Evolutionary conservation across 2,113 vertebrate species (phyloP).

Genomic region (Onychostruthus taczanowskii): DNA sequence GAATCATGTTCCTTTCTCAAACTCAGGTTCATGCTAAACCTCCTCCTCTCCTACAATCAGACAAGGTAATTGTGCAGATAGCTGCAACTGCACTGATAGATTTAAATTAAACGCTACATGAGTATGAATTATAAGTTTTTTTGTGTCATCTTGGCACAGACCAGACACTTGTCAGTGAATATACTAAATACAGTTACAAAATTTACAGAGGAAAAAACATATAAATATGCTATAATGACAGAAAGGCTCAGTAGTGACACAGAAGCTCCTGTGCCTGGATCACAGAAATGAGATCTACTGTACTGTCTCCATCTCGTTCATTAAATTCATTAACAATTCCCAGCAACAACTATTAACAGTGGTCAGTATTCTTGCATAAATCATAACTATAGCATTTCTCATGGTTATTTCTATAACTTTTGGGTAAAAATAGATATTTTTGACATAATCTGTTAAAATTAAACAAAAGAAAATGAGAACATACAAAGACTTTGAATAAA

Average conservation of each 20-base stretch:
- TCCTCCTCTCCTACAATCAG: neutral
- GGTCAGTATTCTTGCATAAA: neutral
- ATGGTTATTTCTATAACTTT: neutral
- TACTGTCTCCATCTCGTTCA: neutral
- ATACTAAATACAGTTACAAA: neutral
- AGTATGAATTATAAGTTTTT: neutral
- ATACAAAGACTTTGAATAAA: neutral
- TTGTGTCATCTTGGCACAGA: neutral
- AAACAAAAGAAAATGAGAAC: neutral
- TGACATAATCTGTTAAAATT: neutral
- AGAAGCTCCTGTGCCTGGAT: neutral
- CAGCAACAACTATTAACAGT: neutral
- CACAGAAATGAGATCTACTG: neutral
- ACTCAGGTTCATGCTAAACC: neutral
- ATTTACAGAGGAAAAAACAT: neutral
- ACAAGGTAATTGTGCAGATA: neutral
- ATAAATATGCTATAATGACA: neutral
- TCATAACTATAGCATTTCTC: neutral
- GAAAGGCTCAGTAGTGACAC: neutral
- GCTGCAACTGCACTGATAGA: neutral
- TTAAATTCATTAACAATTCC: neutral
- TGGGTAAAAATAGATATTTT: neutral
- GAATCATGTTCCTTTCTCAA: neutral
- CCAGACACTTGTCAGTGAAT: neutral
- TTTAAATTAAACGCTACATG: neutral